Conservation (phyloP, 2,113 vertebrate genomes). For the Actenoides hombroni region DNA sequence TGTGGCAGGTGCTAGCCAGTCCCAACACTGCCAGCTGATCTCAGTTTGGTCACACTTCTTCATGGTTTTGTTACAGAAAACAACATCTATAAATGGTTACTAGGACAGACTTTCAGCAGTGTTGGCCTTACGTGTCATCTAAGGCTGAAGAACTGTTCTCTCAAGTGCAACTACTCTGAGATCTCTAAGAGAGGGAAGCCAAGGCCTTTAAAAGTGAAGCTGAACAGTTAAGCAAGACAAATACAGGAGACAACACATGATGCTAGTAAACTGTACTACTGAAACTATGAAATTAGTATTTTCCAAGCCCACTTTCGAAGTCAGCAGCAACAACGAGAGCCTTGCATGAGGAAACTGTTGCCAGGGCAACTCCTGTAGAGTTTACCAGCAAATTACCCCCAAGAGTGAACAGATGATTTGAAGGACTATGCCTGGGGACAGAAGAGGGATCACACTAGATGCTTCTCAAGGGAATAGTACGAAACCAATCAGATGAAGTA, state of each 20-base stretch:
- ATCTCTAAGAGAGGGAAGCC: not conserved
- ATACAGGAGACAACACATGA: not conserved
- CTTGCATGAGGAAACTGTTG: not conserved
- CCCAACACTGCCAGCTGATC: not conserved
- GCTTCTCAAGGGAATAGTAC: not conserved
- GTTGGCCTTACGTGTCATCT: not conserved
- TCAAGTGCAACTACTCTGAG: not conserved
- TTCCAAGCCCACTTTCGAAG: not conserved
- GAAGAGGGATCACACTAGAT: not conserved
- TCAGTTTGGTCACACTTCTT: not conserved
- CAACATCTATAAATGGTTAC: not conserved
- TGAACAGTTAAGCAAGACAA: not conserved
- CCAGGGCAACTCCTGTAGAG: not conserved
- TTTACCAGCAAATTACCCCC: not conserved
- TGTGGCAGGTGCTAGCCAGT: not conserved
- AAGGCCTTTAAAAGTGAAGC: not conserved
- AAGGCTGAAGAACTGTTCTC: not conserved
- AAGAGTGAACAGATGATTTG: not conserved
- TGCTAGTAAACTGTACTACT: not conserved
- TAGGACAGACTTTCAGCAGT: not conserved
- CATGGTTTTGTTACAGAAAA: not conserved
- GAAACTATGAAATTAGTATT: not conserved
- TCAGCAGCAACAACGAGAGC: not conserved
- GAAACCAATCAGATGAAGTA: conserved; percentile 5
- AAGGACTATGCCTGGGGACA: not conserved